phyloP scores from a whole-genome alignment of 1,140 invertebrate genomes.

The Druon quercuslanigerum region DNA sequence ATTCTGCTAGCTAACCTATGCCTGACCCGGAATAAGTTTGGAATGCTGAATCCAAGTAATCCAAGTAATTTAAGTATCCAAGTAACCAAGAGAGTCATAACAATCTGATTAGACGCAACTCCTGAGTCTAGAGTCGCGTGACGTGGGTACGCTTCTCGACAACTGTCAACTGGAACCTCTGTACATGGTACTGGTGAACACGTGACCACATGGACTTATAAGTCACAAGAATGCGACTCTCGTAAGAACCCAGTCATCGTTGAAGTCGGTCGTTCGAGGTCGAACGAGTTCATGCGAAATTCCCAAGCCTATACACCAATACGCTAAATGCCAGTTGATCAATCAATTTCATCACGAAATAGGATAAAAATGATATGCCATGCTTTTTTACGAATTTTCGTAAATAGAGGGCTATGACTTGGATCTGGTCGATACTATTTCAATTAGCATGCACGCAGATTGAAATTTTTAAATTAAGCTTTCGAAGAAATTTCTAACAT shows the following conservation, averaged over 20 bases:
- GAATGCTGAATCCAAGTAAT: constrained; percentile 10
- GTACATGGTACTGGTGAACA: constrained; percentile 33
- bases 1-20: neutral
- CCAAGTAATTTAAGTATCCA: neutral
- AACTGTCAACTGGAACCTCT: constrained; percentile 15
- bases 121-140: constrained; percentile 17
- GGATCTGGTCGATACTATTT: no score
- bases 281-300: constrained; percentile 52
- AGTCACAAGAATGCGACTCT: constrained; percentile 27
- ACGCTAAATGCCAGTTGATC: neutral
- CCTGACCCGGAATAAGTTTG: constrained; percentile 25
- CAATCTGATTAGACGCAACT: constrained; percentile 20
- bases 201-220: constrained; percentile 50
- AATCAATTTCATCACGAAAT: no score
- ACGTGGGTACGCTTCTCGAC: constrained; percentile 2
- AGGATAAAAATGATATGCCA: no score
- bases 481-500: no score
- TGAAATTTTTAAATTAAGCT: no score
- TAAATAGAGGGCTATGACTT: no score
- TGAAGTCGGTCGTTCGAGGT: constrained; percentile 53
- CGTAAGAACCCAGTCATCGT: constrained; percentile 37
- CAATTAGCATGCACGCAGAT: no score
- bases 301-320: constrained; percentile 14
- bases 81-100: constrained; percentile 23
- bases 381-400: no score